Conservation (phyloP, 2,888 invertebrate genomes). For the Ichneumoninae sp. region DNA sequence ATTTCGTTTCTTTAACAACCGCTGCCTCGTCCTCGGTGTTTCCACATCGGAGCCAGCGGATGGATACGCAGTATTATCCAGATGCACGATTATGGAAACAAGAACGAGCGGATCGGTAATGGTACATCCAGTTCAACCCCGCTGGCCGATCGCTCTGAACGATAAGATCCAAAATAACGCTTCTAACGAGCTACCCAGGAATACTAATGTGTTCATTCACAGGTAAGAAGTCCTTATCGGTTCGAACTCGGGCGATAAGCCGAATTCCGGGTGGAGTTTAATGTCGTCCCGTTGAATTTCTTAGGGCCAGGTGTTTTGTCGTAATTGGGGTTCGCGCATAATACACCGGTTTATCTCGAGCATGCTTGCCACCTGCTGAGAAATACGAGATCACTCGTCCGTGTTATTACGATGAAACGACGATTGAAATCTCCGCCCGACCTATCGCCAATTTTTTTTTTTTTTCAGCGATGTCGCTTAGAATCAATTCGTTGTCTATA, state of each 20-base stretch:
- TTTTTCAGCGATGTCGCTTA: neutral
- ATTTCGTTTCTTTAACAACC: slow-evolving; percentile 3
- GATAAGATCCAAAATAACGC: slow-evolving; percentile 29
- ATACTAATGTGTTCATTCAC: slow-evolving; percentile 69
- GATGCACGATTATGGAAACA: slow-evolving; percentile 32
- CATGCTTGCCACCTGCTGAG: slow-evolving; percentile 3
- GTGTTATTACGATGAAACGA: slow-evolving; percentile 29
- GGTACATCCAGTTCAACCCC: slow-evolving; percentile 1
- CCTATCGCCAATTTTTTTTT: slow-evolving; percentile 22
- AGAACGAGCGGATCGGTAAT: slow-evolving; percentile 13
- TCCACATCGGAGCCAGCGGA: neutral
- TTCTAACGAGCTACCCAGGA: slow-evolving; percentile 63
- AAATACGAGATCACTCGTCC: slow-evolving; percentile 14
- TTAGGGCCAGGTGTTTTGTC: slow-evolving; percentile 35
- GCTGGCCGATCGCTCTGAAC: slow-evolving; percentile 30
- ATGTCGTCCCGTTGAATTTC: slow-evolving; percentile 42
- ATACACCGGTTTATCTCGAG: neutral
- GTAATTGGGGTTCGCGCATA: neutral
- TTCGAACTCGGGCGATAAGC: slow-evolving; percentile 65
- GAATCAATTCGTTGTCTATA: slow-evolving; percentile 19
- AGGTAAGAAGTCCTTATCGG: slow-evolving; percentile 61
- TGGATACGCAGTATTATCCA: neutral
- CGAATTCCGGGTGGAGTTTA: slow-evolving; percentile 31
- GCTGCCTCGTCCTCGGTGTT: slow-evolving; percentile 2
- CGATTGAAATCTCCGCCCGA: slow-evolving; percentile 34